Evolutionary conservation across 2,113 vertebrate species (phyloP).

Genomic region (Rhinogobius similis): DNA sequence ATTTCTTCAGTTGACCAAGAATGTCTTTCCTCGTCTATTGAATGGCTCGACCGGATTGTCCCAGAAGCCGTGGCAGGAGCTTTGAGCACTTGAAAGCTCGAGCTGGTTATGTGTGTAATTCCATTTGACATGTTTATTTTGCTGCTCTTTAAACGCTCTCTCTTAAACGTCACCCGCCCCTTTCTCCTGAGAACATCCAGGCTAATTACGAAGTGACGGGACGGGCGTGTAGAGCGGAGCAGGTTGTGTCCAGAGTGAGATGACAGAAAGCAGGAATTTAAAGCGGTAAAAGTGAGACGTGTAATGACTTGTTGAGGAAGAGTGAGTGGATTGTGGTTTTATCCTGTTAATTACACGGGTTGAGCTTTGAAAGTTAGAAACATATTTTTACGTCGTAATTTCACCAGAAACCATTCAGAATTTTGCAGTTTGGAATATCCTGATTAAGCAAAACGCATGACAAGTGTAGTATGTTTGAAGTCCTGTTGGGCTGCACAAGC

Average conservation of each 20-base stretch:
- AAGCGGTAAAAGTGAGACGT: constrained; percentile 15
- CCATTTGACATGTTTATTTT: constrained; percentile 71
- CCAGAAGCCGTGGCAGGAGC: constrained; percentile 72
- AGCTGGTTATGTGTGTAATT: constrained; percentile 72
- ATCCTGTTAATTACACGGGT: constrained; percentile 15
- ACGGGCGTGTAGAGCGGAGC: constrained; percentile 52
- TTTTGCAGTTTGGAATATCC: not conserved
- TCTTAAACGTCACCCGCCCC: not conserved
- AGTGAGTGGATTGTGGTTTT: constrained; percentile 29
- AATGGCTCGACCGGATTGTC: constrained; percentile 51
- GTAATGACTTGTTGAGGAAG: constrained; percentile 33
- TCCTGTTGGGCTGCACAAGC: not conserved
- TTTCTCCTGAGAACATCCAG: constrained; percentile 50
- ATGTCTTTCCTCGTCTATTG: constrained; percentile 2
- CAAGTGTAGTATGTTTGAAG: not conserved
- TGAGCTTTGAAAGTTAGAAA: not conserved
- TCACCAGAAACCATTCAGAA: not conserved
- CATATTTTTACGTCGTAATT: not conserved
- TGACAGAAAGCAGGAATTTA: constrained; percentile 47
- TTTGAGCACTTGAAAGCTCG: constrained; percentile 76
- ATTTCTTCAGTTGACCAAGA: too few relatives aligned
- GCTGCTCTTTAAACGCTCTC: constrained; percentile 51
- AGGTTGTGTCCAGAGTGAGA: constrained; percentile 50
- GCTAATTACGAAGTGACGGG: constrained; percentile 69
- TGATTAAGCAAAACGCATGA: not conserved